phyloP scores from a whole-genome alignment of 2,888 invertebrate species.

The Cordilura impudica region DNA sequence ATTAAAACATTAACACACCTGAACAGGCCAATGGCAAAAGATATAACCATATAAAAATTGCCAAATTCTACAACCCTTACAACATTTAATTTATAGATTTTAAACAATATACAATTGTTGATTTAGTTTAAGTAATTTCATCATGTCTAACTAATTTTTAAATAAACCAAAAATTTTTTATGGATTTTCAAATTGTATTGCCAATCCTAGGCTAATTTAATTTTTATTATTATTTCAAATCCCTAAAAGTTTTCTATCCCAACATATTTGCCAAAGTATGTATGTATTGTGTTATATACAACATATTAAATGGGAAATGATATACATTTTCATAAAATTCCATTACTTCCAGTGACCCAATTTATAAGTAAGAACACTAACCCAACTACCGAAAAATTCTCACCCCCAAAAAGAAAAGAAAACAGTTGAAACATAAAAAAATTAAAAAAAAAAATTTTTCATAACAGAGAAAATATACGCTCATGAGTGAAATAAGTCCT shows the following conservation, averaged over 20 bases:
- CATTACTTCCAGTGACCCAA: conserved; percentile 58
- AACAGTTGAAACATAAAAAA: background rate
- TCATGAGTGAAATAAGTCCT: conserved; percentile 7
- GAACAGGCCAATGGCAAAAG: too few relatives aligned
- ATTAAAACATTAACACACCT: too few relatives aligned
- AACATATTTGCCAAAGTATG: background rate
- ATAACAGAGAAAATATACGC: conserved; percentile 37
- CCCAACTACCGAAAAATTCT: conserved; percentile 22
- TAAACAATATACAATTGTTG: too few relatives aligned
- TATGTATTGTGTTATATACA: conserved; percentile 18
- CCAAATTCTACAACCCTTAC: too few relatives aligned
- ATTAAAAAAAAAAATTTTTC: conserved; percentile 33
- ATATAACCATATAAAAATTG: too few relatives aligned
- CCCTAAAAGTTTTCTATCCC: background rate
- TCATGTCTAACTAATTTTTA: too few relatives aligned
- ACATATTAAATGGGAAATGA: conserved; percentile 9
- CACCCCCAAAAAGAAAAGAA: conserved; percentile 1
- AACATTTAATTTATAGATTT: too few relatives aligned
- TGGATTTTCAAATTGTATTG: too few relatives aligned
- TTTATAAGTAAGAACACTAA: conserved; percentile 29
- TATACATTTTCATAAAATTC: conserved; percentile 43
- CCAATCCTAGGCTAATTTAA: too few relatives aligned
- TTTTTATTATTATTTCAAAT: too few relatives aligned
- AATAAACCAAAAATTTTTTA: too few relatives aligned
- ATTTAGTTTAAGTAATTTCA: too few relatives aligned